Conservation (phyloP, 2,113 vertebrate genomes). For the Myanophis thanlyinensis region DNA sequence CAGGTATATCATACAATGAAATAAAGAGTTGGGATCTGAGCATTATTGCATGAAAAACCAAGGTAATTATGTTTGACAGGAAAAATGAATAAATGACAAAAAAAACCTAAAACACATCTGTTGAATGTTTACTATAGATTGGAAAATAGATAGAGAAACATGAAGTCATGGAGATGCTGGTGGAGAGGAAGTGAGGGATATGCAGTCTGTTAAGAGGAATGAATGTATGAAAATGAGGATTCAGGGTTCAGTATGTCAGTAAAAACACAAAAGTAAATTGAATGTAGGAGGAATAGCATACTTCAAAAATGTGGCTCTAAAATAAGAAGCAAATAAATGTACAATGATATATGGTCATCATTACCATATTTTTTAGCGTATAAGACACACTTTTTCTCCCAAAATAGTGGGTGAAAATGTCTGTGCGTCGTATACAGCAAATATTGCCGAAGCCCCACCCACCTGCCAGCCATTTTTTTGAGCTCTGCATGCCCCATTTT, state of each 20-base stretch:
- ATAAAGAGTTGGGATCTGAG: not conserved
- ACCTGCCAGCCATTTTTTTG: too few species aligned
- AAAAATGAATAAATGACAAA: not conserved
- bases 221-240: not conserved
- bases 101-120: not conserved
- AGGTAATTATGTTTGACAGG: not conserved
- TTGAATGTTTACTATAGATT: not conserved
- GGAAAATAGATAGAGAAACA: not conserved
- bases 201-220: not conserved
- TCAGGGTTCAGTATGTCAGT: not conserved
- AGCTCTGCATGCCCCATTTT: too few species aligned
- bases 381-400: too few species aligned
- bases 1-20: not conserved
- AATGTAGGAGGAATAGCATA: not conserved
- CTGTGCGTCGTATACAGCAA: too few species aligned
- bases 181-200: not conserved
- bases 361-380: too few species aligned
- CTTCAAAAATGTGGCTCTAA: not conserved
- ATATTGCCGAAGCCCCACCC: too few species aligned
- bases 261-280: not conserved
- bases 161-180: not conserved
- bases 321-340: not conserved
- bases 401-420: too few species aligned
- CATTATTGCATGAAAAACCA: not conserved
- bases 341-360: not conserved